Conservation (phyloP, 2,888 invertebrate genomes). For the Chaetogeoica ovagalla region DNA sequence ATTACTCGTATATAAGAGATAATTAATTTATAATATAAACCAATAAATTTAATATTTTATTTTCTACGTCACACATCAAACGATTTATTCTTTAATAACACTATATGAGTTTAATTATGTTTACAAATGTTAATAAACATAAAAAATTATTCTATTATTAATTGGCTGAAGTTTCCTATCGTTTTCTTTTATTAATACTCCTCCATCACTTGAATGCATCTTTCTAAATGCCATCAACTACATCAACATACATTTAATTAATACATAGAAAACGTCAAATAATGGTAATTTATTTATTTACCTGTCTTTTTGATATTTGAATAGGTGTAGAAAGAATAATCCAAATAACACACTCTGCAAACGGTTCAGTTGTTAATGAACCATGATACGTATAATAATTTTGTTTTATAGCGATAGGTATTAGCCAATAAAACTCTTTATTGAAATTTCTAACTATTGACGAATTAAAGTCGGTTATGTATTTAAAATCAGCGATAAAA, state of each 20-base stretch:
- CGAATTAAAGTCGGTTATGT: constrained; percentile 8
- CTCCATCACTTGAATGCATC: constrained; percentile 18
- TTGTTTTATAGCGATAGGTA: constrained; percentile 33
- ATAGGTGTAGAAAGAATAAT: constrained; percentile 53
- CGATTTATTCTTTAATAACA: no score
- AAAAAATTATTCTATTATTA: constrained; percentile 31
- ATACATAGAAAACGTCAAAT: neutral
- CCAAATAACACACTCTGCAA: constrained; percentile 54
- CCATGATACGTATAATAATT: constrained; percentile 54
- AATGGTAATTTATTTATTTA: neutral
- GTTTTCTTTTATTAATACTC: constrained; percentile 20
- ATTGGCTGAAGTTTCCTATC: constrained; percentile 39
- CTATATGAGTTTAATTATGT: neutral
- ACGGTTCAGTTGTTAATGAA: constrained; percentile 55
- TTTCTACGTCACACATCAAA: no score
- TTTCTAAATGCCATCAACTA: constrained; percentile 47
- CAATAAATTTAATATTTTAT: no score
- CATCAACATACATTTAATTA: neutral
- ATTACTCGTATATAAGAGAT: no score
- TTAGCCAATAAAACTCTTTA: constrained; percentile 52
- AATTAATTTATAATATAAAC: no score
- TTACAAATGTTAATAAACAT: constrained; percentile 4
- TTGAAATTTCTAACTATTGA: constrained; percentile 44
- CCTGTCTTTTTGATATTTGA: constrained; percentile 50
- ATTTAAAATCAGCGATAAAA: constrained; percentile 40